Base-by-base conservation (phyloP, 2,113 vertebrate genomes). In the Crocuta crocuta region DNA sequence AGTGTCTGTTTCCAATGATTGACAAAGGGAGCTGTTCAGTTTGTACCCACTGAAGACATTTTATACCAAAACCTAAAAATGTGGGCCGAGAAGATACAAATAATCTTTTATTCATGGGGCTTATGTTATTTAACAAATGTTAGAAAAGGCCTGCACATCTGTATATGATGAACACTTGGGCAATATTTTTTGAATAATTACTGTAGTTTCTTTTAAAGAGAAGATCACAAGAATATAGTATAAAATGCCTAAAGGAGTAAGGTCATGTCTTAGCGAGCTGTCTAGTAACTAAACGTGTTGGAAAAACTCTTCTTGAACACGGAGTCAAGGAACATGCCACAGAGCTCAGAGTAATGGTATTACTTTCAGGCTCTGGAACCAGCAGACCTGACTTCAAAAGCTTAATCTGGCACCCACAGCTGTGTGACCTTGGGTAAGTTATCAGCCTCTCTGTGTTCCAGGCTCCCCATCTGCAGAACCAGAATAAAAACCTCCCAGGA, bases 231-330 rank as follows among this genome's bases (percentile, higher is more conserved):
- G 58, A 95, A 35, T 39, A 45, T 21, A 58, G 63, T 79, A 4
- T 61, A 95, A 96, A 91, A 97, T 95, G 28, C 35, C 28, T 24
- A 95, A 65, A 80, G 13, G 83, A 81, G 50, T 94, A 80, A 87
- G 68, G 55, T 53, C n/a, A 71, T 50, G 28, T 16, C 74, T 31
- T 48, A 16, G 68, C 68, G 28, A 91, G 10, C 11, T 45, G 16
- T 65, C 43, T 78, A 66, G 33, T 73, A 89, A 65, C 88, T 80
- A 9, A 0, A 73, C 33, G 24, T 73, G 15, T 39, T 91, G 26
- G 71, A n/a, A 65, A 93, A 94, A 71, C 7, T 50, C 53, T 86
- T 92, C 31, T n/a, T 91, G 80, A 91, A 71, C 28, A 82, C 17
- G 4, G 95, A 70, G 13, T 82, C 21, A 53, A 28, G 19, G 35